phyloP scores from a whole-genome alignment of 2,888 invertebrate species.

The Azorinus chamasolen region DNA sequence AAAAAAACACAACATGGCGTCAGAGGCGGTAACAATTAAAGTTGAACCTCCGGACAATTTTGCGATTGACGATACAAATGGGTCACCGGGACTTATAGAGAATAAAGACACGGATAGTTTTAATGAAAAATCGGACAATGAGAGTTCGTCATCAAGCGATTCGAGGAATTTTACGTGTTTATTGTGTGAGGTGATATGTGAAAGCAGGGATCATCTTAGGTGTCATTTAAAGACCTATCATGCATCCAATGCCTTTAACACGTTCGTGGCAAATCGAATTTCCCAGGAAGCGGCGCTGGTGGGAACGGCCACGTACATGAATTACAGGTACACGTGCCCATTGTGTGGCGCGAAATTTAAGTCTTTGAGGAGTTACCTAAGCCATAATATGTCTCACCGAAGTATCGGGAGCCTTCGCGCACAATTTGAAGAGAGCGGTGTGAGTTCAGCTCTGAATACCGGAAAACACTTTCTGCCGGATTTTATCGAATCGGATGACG shows the following conservation, averaged over 20 bases:
- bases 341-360: constrained; percentile 69
- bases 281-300: neutral
- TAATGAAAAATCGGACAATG: neutral
- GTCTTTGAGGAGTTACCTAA: constrained; percentile 51
- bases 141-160: neutral
- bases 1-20: constrained; percentile 29
- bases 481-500: constrained; percentile 51
- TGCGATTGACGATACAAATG: constrained; percentile 5
- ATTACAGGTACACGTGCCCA: constrained; percentile 62
- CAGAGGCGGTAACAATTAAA: constrained; percentile 45
- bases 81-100: constrained; percentile 21
- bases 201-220: constrained; percentile 61
- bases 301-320: constrained; percentile 44
- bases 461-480: constrained; percentile 56
- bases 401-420: constrained; percentile 20
- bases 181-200: constrained; percentile 65
- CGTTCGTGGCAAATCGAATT: constrained; percentile 6
- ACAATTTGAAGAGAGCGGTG: constrained; percentile 37
- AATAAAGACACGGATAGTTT: constrained; percentile 4
- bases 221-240: constrained; percentile 57
- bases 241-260: constrained; percentile 37
- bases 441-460: constrained; percentile 32
- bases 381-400: constrained; percentile 58
- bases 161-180: constrained; percentile 61
- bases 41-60: constrained; percentile 51